phyloP scores from a whole-genome alignment of 2,797 vertebrate species.

The Pelochelys cantorii region DNA sequence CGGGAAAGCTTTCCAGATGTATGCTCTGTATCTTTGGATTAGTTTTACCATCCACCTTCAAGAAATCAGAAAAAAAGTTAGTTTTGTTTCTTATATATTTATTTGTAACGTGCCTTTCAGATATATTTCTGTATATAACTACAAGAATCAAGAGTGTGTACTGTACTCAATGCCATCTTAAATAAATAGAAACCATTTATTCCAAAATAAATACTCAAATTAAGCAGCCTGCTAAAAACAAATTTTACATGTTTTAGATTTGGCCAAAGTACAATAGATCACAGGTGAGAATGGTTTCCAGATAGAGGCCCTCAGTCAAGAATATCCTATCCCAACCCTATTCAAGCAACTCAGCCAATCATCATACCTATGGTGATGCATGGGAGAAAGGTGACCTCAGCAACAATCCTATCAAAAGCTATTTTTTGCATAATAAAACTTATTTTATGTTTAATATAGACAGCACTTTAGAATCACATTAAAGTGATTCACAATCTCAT shows the following conservation, averaged over 20 bases:
- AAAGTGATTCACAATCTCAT: accelerated
- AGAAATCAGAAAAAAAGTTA: not conserved
- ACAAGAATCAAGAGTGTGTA: not conserved
- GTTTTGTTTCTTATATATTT: not conserved
- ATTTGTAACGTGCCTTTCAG: not conserved
- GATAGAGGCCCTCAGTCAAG: not conserved
- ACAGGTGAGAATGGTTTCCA: not conserved
- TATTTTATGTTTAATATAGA: not conserved
- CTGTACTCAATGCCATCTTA: not conserved
- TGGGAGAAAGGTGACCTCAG: not conserved
- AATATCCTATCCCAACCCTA: not conserved
- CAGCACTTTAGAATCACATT: not conserved
- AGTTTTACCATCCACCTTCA: conserved; percentile 92
- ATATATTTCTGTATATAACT: not conserved
- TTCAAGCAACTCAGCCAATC: not conserved
- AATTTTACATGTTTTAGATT: not conserved
- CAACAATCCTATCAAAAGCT: not conserved
- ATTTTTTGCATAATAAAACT: not conserved
- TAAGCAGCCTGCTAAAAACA: not conserved
- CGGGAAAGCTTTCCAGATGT: conserved; percentile 90
- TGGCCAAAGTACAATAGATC: not conserved
- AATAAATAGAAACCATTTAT: not conserved
- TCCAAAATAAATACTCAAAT: not conserved
- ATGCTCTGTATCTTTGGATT: conserved; percentile 96
- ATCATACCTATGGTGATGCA: not conserved